Evolutionary conservation across 2,797 vertebrate species (phyloP).

Genomic region (Sebastolobus alascanus): DNA sequence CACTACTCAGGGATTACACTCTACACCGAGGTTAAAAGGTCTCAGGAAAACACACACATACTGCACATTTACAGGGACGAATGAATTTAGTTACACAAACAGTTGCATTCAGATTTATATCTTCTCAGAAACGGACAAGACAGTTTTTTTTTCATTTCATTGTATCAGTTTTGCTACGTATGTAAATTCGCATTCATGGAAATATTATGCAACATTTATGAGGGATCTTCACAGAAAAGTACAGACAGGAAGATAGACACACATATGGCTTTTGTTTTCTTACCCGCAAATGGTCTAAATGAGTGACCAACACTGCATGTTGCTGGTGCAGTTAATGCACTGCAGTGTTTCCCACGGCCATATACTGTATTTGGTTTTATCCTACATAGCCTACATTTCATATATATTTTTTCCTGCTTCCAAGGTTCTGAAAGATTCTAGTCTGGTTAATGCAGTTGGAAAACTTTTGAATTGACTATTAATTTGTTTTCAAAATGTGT

Average conservation of each 20-base stretch:
- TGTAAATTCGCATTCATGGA: background rate
- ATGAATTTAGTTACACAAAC: background rate
- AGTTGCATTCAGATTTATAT: background rate
- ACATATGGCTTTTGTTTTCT: no score
- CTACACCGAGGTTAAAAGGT: constrained; percentile 5
- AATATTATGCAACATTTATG: background rate
- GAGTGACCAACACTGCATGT: background rate
- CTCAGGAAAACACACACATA: background rate
- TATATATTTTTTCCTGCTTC: no score
- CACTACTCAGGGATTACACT: constrained; percentile 20
- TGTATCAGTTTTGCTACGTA: no score
- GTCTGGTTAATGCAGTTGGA: background rate
- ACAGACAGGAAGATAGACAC: no score
- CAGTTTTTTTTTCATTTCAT: no score
- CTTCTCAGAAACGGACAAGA: no score
- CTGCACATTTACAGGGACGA: background rate
- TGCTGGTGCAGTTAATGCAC: background rate
- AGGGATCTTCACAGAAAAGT: no score
- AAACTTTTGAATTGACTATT: background rate
- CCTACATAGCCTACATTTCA: no score
- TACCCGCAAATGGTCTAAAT: background rate
- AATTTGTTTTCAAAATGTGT: background rate
- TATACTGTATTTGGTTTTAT: no score
- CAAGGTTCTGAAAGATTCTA: background rate
- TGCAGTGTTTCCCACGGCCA: background rate